Evolutionary conservation across 2,113 vertebrate genomes (phyloP).

Genomic region (Perca flavescens): DNA sequence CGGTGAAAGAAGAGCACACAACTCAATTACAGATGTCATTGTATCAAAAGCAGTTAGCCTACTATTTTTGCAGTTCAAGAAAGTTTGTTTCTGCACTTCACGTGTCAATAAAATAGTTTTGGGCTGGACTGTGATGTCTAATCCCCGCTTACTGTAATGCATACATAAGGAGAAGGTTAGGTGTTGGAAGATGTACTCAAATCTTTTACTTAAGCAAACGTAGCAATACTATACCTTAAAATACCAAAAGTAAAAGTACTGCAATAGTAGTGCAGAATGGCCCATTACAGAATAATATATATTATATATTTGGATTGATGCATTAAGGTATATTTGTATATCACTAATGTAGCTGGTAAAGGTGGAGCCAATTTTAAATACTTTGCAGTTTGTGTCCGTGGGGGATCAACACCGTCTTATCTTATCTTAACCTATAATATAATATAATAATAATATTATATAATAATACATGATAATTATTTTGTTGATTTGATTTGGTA

Average conservation of each 20-base stretch:
- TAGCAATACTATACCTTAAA: neutral
- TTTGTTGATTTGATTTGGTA: neutral
- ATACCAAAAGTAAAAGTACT: neutral
- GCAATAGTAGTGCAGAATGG: neutral
- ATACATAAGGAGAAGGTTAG: neutral
- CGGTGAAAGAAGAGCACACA: constrained; percentile 44
- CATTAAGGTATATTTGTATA: neutral
- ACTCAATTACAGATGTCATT: constrained; percentile 59
- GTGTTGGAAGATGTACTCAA: neutral
- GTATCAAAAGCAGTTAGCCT: constrained; percentile 4
- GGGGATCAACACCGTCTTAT: too few relatives aligned
- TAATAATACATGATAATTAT: neutral
- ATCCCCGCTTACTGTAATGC: neutral
- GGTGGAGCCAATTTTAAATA: neutral
- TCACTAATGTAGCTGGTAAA: neutral
- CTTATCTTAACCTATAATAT: neutral
- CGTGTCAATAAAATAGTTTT: neutral
- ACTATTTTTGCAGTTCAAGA: neutral
- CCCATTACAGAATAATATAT: neutral
- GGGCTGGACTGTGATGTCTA: neutral
- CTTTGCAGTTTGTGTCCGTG: neutral
- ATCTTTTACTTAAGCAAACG: neutral
- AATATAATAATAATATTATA: too few relatives aligned
- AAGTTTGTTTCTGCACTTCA: neutral
- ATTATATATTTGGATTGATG: neutral